These are phyloP conservation scores for Cremastinae sp. DNA, from an alignment of 2,888 invertebrate genomes.

Conservation along the genomic window DNA sequence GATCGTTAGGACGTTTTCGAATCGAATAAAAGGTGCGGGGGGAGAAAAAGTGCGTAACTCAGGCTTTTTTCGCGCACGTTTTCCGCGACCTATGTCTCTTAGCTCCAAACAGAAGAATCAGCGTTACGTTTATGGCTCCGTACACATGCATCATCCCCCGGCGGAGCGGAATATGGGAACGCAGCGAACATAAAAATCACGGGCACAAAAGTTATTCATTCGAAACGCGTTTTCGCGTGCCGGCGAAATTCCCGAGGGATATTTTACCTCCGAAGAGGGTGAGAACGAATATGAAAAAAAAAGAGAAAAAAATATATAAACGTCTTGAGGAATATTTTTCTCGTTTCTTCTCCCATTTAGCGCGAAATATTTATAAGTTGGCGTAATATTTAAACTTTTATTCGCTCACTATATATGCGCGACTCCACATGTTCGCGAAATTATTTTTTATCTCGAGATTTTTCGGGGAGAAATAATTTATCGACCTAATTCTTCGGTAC, in stretches of 20 bases:
- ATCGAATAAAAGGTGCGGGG: not conserved
- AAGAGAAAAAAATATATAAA: conserved; percentile 11
- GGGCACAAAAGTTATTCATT: conserved; percentile 7
- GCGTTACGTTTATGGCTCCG: not conserved
- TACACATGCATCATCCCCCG: not conserved
- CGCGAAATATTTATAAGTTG: conserved; percentile 37
- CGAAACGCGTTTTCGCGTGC: conserved; percentile 10
- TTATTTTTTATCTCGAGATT: too few species aligned
- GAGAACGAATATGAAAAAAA: conserved; percentile 6
- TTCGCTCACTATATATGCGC: too few species aligned
- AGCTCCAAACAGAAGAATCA: not conserved
- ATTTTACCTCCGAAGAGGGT: conserved; percentile 24
- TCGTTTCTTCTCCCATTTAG: conserved; percentile 25
- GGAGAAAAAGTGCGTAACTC: not conserved
- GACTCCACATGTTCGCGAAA: too few species aligned
- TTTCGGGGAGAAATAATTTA: too few species aligned
- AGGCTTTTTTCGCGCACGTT: not conserved
- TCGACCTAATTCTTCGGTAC: too few species aligned
- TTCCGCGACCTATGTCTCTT: not conserved
- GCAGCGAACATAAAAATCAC: conserved; percentile 36
- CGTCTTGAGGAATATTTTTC: conserved; percentile 23
- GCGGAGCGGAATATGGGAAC: conserved; percentile 7
- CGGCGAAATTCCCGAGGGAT: conserved; percentile 13
- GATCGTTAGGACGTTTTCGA: not conserved
- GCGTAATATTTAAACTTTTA: conserved; percentile 40